Evolutionary conservation across 2,888 invertebrate genomes (phyloP).

Genomic region (Rhagonycha fulva): DNA sequence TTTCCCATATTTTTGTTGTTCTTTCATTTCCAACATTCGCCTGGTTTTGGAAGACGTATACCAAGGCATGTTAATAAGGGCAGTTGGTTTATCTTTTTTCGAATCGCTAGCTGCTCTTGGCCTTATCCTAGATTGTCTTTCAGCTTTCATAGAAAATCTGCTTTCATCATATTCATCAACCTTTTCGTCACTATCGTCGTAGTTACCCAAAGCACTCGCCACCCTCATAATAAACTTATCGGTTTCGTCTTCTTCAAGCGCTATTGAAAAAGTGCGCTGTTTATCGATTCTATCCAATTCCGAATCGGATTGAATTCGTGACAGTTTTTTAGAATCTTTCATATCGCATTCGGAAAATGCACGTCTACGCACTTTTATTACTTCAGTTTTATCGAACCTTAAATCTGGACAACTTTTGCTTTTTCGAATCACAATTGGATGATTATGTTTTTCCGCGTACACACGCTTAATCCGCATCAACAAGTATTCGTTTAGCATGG

Average conservation of each 20-base stretch:
- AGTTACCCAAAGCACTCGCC: conserved; percentile 74
- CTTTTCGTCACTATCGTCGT: conserved; percentile 45
- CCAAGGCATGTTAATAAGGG: neutral
- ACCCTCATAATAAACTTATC: conserved; percentile 76
- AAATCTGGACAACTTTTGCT: conserved; percentile 76
- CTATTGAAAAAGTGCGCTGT: conserved; percentile 71
- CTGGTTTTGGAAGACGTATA: neutral
- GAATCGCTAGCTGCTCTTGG: neutral
- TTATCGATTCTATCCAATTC: conserved; percentile 79
- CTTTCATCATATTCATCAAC: neutral
- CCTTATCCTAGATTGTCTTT: neutral
- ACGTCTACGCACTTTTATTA: conserved; percentile 54
- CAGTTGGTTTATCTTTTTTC: neutral
- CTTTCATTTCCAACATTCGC: neutral
- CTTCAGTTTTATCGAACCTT: conserved; percentile 44
- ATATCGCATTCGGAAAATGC: conserved; percentile 59
- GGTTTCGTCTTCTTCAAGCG: conserved; percentile 72
- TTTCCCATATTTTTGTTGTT: neutral
- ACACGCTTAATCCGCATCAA: conserved; percentile 76
- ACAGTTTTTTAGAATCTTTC: neutral
- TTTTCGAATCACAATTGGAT: conserved; percentile 50
- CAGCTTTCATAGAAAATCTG: neutral
- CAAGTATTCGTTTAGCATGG: conserved; percentile 67
- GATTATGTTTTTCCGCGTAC: conserved; percentile 65
- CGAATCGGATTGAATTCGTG: conserved; percentile 75